Conservation (phyloP, 2,888 invertebrate species). For the Volucella zonaria region DNA sequence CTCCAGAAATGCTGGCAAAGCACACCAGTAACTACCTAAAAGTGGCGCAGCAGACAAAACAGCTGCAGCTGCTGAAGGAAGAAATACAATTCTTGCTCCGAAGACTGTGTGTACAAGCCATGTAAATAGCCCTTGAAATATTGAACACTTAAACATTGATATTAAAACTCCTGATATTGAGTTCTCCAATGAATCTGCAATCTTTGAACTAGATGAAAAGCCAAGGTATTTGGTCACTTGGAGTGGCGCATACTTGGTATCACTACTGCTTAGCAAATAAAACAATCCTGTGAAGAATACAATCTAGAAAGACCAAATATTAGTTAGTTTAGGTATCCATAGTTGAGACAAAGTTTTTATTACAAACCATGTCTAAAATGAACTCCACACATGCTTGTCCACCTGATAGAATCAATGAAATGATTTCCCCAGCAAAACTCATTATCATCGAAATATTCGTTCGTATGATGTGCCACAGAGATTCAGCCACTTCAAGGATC, state of each 20-base stretch:
- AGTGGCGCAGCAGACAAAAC: slow-evolving; percentile 97
- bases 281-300: slow-evolving; percentile 98
- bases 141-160: slow-evolving; percentile 97
- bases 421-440: slow-evolving; percentile 92
- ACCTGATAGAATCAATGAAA: slow-evolving; percentile 93
- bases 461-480: slow-evolving; percentile 94
- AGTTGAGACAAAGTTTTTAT: background rate
- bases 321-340: background rate
- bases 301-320: slow-evolving; percentile 85
- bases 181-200: slow-evolving; percentile 92
- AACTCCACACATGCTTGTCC: slow-evolving; percentile 95
- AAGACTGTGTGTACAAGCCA: slow-evolving; percentile 98
- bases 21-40: slow-evolving; percentile 97
- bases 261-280: slow-evolving; percentile 94
- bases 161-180: slow-evolving; percentile 97
- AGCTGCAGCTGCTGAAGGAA: slow-evolving; percentile 94
- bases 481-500: slow-evolving; percentile 92
- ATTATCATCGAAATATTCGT: slow-evolving; percentile 94
- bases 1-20: slow-evolving; percentile 96
- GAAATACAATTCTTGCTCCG: slow-evolving; percentile 95
- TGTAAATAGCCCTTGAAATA: slow-evolving; percentile 98
- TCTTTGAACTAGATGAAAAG: slow-evolving; percentile 88
- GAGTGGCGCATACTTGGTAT: slow-evolving; percentile 94
- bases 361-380: slow-evolving; percentile 89
- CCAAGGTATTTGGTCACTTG: slow-evolving; percentile 93